These are phyloP conservation scores for Crotalus tigris DNA, from an alignment of 2,113 vertebrate species.

Conservation along the genomic window DNA sequence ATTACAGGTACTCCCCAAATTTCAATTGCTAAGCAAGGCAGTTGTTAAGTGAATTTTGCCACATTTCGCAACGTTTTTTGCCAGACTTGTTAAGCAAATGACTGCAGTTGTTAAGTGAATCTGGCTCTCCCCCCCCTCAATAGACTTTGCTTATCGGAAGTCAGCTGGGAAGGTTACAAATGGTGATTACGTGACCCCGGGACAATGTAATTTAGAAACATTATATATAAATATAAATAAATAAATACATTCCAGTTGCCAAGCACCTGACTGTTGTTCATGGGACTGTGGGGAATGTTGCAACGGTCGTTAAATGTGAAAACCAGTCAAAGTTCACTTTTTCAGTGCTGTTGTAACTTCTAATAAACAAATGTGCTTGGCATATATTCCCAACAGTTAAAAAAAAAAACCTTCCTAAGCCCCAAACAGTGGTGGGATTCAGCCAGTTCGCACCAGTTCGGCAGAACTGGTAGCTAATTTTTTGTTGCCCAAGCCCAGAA, in stretches of 20 bases:
- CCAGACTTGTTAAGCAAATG: neutral
- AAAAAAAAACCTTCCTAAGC: neutral
- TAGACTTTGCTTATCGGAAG: neutral
- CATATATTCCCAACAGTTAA: neutral
- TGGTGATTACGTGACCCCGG: accelerated
- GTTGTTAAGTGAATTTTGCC: neutral
- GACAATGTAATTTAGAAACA: neutral
- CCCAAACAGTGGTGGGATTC: neutral
- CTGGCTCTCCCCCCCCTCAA: neutral
- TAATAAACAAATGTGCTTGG: neutral
- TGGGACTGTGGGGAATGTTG: neutral
- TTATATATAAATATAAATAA: neutral
- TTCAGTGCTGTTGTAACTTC: neutral
- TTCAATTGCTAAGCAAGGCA: neutral
- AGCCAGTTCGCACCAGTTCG: too few relatives aligned
- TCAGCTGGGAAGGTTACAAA: neutral
- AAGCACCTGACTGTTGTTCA: neutral
- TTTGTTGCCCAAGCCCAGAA: too few relatives aligned
- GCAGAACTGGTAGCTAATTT: too few relatives aligned
- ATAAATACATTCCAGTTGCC: neutral
- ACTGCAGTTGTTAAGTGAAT: neutral
- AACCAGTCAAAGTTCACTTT: neutral
- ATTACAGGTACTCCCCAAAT: neutral
- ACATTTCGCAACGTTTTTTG: neutral
- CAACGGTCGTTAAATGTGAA: neutral